phyloP scores from a whole-genome alignment of 1,140 invertebrate genomes.

The Dendroctonus ponderosae region DNA sequence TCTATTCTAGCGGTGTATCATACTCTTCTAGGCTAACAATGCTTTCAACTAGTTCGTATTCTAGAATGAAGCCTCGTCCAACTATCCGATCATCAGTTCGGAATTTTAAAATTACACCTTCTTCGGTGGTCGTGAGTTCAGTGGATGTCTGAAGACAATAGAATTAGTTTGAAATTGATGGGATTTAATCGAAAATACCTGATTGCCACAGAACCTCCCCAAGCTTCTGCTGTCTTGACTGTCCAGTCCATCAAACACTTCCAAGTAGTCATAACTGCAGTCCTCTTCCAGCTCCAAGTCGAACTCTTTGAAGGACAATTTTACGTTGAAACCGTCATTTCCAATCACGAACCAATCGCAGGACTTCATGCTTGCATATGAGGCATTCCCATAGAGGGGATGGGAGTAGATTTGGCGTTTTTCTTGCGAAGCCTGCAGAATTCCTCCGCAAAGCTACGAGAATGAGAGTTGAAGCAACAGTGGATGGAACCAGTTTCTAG shows the following conservation, averaged over 20 bases:
- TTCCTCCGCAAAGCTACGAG: conserved; percentile 72
- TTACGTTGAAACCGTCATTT: conserved; percentile 69
- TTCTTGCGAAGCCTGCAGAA: conserved; percentile 71
- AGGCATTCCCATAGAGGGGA: conserved; percentile 83
- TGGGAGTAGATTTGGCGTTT: conserved; percentile 90
- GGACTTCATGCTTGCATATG: conserved; percentile 85
- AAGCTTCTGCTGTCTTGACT: conserved; percentile 73
- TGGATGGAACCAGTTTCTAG: neutral
- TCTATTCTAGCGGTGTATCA: conserved; percentile 2
- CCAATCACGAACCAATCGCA: conserved; percentile 95
- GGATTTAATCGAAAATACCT: conserved; percentile 16
- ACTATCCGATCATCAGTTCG: conserved; percentile 26
- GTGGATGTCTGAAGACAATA: conserved; percentile 17
- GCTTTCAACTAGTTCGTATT: conserved; percentile 26
- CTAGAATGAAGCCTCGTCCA: conserved; percentile 25
- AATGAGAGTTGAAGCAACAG: too few species aligned
- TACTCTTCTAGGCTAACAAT: conserved; percentile 31
- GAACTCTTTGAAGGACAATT: conserved; percentile 85
- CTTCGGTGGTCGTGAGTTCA: conserved; percentile 26
- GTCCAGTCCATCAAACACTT: conserved; percentile 84
- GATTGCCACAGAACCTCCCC: conserved; percentile 78
- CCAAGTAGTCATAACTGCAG: conserved; percentile 91
- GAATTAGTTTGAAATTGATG: conserved; percentile 7
- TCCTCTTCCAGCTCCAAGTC: conserved; percentile 89
- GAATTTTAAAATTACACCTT: conserved; percentile 28